Evolutionary conservation across 2,888 invertebrate genomes (phyloP).

Genomic region (Electrophaes corylata): DNA sequence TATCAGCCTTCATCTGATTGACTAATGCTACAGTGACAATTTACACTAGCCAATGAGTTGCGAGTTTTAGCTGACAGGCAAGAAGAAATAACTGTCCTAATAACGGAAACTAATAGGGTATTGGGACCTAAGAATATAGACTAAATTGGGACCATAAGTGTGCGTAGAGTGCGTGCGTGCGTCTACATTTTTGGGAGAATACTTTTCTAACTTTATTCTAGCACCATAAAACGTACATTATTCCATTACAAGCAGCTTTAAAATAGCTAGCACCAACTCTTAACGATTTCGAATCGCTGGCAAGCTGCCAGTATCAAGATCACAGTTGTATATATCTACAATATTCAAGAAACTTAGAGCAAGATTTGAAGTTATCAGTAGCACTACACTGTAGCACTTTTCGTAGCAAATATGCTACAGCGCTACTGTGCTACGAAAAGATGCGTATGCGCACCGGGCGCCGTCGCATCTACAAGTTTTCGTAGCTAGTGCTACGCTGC

Average conservation of each 20-base stretch:
- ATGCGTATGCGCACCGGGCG: neutral
- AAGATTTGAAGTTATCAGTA: neutral
- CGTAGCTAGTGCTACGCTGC: neutral
- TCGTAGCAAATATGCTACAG: neutral
- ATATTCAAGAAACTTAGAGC: neutral
- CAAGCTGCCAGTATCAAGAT: neutral
- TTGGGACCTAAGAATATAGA: too few relatives aligned
- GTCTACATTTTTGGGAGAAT: neutral
- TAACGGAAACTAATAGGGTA: too few relatives aligned
- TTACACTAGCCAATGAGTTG: too few relatives aligned
- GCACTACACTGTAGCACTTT: too few relatives aligned
- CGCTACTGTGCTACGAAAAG: constrained; percentile 2
- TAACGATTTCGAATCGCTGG: neutral
- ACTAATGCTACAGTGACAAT: too few relatives aligned
- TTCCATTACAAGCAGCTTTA: neutral
- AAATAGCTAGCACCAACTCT: neutral
- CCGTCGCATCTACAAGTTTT: neutral
- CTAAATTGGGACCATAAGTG: too few relatives aligned
- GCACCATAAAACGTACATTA: neutral
- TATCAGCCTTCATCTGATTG: too few relatives aligned
- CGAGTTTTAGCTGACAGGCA: too few relatives aligned
- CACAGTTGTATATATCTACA: neutral
- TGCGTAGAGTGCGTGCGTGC: too few relatives aligned
- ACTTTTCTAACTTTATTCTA: neutral
- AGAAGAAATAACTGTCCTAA: too few relatives aligned